These are phyloP conservation scores for Ispidina picta DNA, from an alignment of 2,797 vertebrate genomes.

Conservation along the genomic window DNA sequence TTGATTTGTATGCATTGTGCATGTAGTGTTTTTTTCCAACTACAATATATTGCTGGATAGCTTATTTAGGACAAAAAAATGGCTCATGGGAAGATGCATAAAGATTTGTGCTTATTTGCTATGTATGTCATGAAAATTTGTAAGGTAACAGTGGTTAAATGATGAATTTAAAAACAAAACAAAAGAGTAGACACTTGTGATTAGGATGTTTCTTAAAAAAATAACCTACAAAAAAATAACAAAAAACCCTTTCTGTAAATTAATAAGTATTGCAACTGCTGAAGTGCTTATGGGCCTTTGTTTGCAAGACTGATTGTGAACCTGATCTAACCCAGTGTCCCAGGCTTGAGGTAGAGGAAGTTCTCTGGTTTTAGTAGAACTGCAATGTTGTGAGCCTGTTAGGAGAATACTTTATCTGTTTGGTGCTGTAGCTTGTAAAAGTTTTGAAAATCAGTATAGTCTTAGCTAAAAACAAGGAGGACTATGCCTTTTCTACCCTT, in stretches of 20 bases:
- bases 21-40: conserved; percentile 81
- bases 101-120: conserved; percentile 80
- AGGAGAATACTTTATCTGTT: background rate
- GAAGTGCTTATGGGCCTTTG: conserved; percentile 48
- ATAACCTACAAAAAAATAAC: background rate
- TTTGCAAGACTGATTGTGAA: conserved; percentile 43
- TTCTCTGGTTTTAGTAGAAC: background rate
- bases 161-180: conserved; percentile 38
- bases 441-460: background rate
- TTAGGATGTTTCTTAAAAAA: background rate
- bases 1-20: conserved; percentile 87
- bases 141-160: conserved; percentile 27
- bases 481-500: background rate
- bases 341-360: background rate
- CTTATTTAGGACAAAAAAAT: conserved; percentile 77
- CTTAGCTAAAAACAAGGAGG: background rate
- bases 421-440: background rate
- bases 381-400: background rate
- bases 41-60: conserved; percentile 78
- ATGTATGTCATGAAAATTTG: conserved; percentile 55
- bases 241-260: background rate
- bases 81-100: conserved; percentile 88
- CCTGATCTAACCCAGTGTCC: background rate
- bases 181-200: background rate
- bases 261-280: conserved; percentile 39